Evolutionary conservation across 2,113 vertebrate species (phyloP).

Genomic region (Dendrocopos noguchii): DNA sequence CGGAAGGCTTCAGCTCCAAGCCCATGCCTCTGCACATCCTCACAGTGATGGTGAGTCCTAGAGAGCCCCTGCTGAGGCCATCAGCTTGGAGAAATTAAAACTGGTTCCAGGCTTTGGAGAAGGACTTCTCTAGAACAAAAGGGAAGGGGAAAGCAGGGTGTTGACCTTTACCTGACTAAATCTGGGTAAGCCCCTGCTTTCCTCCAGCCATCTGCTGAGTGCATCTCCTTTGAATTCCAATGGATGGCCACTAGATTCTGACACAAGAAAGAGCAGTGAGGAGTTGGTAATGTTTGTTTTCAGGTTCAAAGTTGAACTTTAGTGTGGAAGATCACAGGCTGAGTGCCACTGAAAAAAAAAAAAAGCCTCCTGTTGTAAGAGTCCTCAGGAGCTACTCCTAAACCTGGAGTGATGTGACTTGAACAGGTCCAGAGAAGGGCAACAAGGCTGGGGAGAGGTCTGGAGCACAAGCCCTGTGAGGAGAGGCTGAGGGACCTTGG

Average conservation of each 20-base stretch:
- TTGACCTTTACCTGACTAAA: background rate
- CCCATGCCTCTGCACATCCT: conserved; percentile 81
- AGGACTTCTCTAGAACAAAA: background rate
- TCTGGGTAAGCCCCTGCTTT: background rate
- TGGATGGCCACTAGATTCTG: background rate
- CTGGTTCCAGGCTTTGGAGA: background rate
- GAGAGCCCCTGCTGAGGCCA: background rate
- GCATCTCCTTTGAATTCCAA: background rate
- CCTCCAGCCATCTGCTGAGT: background rate
- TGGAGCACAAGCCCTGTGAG: too few relatives aligned
- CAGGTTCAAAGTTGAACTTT: background rate
- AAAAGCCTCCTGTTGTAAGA: background rate
- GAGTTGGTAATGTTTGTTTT: background rate
- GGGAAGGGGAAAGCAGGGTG: background rate
- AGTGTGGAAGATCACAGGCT: background rate
- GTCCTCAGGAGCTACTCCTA: background rate
- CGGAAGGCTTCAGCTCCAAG: conserved; percentile 85
- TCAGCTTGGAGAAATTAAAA: background rate
- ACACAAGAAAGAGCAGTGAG: background rate
- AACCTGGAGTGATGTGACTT: background rate
- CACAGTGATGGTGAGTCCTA: conserved; percentile 87
- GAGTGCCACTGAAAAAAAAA: background rate
- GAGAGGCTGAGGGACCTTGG: too few relatives aligned
- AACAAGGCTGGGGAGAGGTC: too few relatives aligned
- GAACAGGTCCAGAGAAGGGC: too few relatives aligned